Percentiles rank a stretch among this genome's conserved stretches.
Evolutionary conservation across 2,888 invertebrate genomes (phyloP).

Genomic region (Keiferia lycopersicella): DNA sequence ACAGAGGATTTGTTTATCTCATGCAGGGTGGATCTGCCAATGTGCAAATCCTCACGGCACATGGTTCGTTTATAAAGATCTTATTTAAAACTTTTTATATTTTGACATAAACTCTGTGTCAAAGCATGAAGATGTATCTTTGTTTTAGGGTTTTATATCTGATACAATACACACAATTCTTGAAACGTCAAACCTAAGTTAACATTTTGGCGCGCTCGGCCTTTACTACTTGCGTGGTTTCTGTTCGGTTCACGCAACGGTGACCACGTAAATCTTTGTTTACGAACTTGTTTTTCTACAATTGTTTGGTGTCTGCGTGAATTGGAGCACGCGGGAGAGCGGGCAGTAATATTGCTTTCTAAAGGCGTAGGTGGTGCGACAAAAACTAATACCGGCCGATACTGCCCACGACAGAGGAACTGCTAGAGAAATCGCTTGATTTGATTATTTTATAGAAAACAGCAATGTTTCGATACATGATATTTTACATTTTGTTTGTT

Average conservation of each 20-base stretch:
- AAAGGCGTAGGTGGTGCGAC: constrained; percentile 11
- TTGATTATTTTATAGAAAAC: neutral
- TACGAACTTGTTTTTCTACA: constrained; percentile 24
- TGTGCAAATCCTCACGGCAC: no score
- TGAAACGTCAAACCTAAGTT: no score
- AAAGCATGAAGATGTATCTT: no score
- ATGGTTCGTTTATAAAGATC: no score
- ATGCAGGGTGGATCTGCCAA: no score
- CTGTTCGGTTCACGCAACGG: constrained; percentile 18
- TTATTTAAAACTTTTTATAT: no score
- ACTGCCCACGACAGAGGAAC: neutral
- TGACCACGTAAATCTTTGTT: constrained; percentile 19
- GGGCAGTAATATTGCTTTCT: constrained; percentile 19
- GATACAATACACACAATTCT: no score
- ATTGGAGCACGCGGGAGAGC: constrained; percentile 19
- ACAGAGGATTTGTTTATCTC: no score
- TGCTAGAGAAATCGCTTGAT: neutral
- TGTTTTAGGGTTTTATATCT: no score
- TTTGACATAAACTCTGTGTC: no score
- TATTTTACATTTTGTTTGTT: no score
- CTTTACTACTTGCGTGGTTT: neutral
- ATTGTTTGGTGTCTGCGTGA: constrained; percentile 12
- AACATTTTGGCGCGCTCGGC: neutral
- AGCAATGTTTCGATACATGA: neutral
- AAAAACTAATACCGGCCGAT: neutral